A percentile compares a stretch with the other conserved stretches of the same genome.
phyloP scores from a whole-genome alignment of 1,140 invertebrate genomes.

The Varroa destructor region DNA sequence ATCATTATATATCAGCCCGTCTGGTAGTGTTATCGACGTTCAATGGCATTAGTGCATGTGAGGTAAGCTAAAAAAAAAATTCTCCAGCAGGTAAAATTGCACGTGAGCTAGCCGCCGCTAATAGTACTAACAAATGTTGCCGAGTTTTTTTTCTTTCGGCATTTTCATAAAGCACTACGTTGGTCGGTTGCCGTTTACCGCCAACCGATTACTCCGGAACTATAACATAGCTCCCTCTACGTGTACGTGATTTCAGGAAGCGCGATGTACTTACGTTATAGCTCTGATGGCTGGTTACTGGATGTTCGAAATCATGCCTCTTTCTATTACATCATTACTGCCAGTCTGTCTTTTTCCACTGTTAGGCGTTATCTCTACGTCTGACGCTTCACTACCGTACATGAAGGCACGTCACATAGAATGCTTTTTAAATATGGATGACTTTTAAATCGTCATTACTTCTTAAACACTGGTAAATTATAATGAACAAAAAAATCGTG shows the following conservation, averaged over 20 bases:
- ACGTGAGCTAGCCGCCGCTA: too few species aligned
- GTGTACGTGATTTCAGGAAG: conserved; percentile 36
- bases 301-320: conserved; percentile 44
- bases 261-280: conserved; percentile 47
- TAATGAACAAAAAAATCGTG: neutral
- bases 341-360: conserved; percentile 43
- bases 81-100: too few species aligned
- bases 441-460: neutral
- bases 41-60: too few species aligned
- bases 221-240: too few species aligned
- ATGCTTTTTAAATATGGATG: neutral
- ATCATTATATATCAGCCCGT: too few species aligned
- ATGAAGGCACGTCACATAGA: conserved; percentile 45
- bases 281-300: conserved; percentile 42
- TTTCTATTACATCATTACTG: conserved; percentile 43
- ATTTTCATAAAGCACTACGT: too few species aligned
- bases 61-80: too few species aligned
- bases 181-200: too few species aligned
- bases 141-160: too few species aligned
- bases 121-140: too few species aligned
- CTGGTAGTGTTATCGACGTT: too few species aligned
- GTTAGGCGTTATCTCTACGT: conserved; percentile 43
- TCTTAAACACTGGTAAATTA: neutral
- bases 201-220: too few species aligned
- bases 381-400: conserved; percentile 53